Conservation (phyloP, 2,797 vertebrate genomes). For the Lepus townsendii region DNA sequence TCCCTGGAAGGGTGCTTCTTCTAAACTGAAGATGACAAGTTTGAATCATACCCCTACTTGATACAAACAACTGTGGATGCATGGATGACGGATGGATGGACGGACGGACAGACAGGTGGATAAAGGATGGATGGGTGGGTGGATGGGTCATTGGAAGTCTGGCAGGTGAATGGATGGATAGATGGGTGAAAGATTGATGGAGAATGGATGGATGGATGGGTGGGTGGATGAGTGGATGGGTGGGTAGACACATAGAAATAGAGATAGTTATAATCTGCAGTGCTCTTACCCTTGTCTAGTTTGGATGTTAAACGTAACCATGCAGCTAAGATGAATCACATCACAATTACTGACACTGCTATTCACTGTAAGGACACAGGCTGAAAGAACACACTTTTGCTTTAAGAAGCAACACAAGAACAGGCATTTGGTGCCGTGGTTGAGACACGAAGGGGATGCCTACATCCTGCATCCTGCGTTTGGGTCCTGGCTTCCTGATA, state of each 20-base stretch:
- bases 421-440: too few relatives aligned
- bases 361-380: background rate
- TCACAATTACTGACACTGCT: background rate
- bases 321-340: background rate
- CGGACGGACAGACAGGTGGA: background rate
- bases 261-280: background rate
- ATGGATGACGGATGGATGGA: background rate
- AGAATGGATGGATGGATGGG: background rate
- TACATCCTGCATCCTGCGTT: too few relatives aligned
- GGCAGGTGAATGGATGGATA: too few relatives aligned
- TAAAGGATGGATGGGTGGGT: background rate
- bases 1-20: background rate
- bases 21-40: conserved; percentile 1
- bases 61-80: background rate
- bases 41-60: background rate
- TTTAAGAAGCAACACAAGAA: background rate
- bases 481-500: too few relatives aligned
- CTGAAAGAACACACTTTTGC: background rate
- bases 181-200: background rate
- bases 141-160: too few relatives aligned
- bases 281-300: background rate
- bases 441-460: too few relatives aligned
- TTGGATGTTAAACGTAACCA: background rate
- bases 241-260: background rate
- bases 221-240: background rate